Evolutionary conservation across 1,140 invertebrate species (phyloP), one percentile per base, ranked within the genome.

Genomic region (Eumaeus atala): DNA sequence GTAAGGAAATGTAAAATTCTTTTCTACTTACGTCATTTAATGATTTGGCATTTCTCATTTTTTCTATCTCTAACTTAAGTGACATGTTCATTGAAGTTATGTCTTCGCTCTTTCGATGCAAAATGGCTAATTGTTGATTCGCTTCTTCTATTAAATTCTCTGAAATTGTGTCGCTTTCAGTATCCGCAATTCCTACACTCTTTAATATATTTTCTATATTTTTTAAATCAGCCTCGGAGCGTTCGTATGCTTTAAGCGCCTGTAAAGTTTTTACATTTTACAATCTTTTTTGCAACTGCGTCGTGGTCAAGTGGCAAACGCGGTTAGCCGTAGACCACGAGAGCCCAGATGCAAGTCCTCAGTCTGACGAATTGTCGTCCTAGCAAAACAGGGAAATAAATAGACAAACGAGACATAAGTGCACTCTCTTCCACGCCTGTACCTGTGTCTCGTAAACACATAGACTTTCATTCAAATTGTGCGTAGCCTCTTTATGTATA

Each of bases 61-160:
- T 86, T 47, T 83, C 79, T 51, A 86, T 77, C 61, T 83, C 74
- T 21, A 78, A 59, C 67, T 77, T 83, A 5, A 83, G 49, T 14
- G 72, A 67, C 12, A 86, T 66, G 63, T 77, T 86, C 54, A 61
- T 76, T 48, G 77, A 84, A 16, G 72, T 83, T 14, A 83, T 51
- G 8, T 83, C 71, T 59, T 86, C 83, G 72, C 79, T 81, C 52
- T 79, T 74, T 12, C 48, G 54, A 54, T 86, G 79, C 28, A 86
- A 52, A 7, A 38, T 52, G 38, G 58, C 69, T 36, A 86, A 74
- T 49, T 72, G 74, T 55, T 67, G 64, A 50, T 81, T 71, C n/a
- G 74, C 75, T 69, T 73, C 74, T 36, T 79, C 72, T 35, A 84
- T 48, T 42, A 78, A 51, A 51, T 69, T 69, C n/a, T 74, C 72